phyloP scores from a whole-genome alignment of 2,888 invertebrate species.

The Rutpela maculata region DNA sequence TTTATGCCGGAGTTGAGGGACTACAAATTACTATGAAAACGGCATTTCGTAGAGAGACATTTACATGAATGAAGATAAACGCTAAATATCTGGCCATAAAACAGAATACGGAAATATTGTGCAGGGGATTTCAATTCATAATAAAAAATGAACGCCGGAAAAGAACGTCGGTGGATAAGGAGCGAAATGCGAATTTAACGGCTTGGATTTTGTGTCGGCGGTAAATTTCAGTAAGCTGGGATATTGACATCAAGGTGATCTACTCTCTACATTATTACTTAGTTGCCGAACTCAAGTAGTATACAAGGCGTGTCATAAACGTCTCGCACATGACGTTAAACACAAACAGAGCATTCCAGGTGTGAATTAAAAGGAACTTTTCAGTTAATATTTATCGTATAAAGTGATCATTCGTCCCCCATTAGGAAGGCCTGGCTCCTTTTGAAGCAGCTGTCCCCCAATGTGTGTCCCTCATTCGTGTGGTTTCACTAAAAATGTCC shows the following conservation, averaged over 20 bases:
- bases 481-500: no score
- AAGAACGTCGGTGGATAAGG: background rate
- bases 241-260: background rate
- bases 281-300: no score
- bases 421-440: no score
- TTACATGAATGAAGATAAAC: slow-evolving; percentile 1
- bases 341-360: no score
- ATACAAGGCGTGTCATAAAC: no score
- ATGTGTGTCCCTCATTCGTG: no score
- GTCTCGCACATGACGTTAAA: no score
- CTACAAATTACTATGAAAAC: background rate
- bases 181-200: slow-evolving; percentile 1
- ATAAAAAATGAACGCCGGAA: slow-evolving; percentile 1
- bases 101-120: slow-evolving; percentile 3
- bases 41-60: background rate
- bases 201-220: background rate
- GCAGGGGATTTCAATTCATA: background rate
- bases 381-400: no score
- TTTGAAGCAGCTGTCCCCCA: no score
- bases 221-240: background rate
- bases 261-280: no score
- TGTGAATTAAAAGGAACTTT: no score
- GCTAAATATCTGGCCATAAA: slow-evolving; percentile 7
- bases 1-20: background rate
- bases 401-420: no score